Evolutionary conservation across 53 echinoderm and acorn worm genomes (phyloP), one percentile per base, ranked within the genome.

Genomic region (Holothuria scabra): DNA sequence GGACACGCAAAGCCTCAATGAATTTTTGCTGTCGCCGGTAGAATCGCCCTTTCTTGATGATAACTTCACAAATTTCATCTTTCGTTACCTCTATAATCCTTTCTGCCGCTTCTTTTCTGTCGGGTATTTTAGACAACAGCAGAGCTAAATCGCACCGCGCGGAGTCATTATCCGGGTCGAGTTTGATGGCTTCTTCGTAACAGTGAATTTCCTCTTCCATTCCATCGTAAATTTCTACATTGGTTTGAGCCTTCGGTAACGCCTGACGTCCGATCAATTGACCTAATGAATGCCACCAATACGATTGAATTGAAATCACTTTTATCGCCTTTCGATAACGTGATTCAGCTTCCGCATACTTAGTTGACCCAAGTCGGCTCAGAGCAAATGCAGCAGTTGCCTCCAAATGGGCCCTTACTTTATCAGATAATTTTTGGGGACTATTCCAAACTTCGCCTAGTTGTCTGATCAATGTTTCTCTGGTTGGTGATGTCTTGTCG

Each of bases 331-430:
- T 23, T 14, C 48, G 75, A 26, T 74, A 74, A 19, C 52, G 35
- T 74, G 38, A 2, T 74, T 74, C 75, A 8, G 55, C 48, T 48
- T 74, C 52, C 28, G 21, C 25, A 49, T 26, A 74, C 22, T 74
- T 74, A 25, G 8, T 48, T 16, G 75, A 55, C 10, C 75, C 75
- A 74, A 74, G 75, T 49, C 75, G 19, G 41, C 46, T 23, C 44
- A 74, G 12, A 46, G 75, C 75, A 25, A 74, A 74, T 20, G 75
- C 75, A 74, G 75, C 75, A 52, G 48, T 74, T n/a, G 75, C 55
- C 46, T 74, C 52, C 8, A 74, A 46, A 49, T 37, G 41, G 4
- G 75, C 75, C 5, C 25, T 12, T 14, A 74, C 5, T 52, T 44
- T 14, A 1, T 46, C 28, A n/a, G 75, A 21, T 34, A 49, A 1